Conservation (phyloP, 1,140 invertebrate genomes). For the Euura lappo region DNA sequence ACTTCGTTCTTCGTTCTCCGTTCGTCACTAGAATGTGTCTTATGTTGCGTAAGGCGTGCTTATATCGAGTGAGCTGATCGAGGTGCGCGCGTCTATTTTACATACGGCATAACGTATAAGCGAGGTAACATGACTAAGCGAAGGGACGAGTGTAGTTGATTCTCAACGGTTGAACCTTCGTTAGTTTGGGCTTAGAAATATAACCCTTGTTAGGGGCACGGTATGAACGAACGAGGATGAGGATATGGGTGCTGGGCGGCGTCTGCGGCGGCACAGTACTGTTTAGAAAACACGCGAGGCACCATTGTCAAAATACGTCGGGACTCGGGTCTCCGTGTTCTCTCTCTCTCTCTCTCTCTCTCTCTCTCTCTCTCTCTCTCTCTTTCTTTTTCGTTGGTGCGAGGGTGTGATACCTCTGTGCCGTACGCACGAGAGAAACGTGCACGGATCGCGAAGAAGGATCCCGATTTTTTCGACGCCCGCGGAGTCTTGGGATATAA, state of each 20-base stretch:
- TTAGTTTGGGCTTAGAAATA: conserved; percentile 5
- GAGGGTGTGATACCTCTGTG: too few relatives aligned
- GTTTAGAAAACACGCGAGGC: background rate
- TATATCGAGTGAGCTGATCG: background rate
- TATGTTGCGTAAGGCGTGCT: background rate
- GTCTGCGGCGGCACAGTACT: background rate
- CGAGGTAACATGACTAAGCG: too few relatives aligned
- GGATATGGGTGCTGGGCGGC: too few relatives aligned
- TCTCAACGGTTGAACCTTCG: background rate
- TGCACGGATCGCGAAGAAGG: background rate
- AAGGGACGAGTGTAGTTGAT: background rate
- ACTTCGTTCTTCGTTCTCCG: background rate
- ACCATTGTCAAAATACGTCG: conserved; percentile 1
- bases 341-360: too few relatives aligned
- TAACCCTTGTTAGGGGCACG: background rate
- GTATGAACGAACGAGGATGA: background rate
- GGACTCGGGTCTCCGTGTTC: too few relatives aligned
- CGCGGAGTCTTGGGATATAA: background rate
- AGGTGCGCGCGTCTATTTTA: too few relatives aligned
- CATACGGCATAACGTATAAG: too few relatives aligned
- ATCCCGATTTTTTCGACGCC: background rate
- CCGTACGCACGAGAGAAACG: background rate
- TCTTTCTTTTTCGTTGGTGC: too few relatives aligned
- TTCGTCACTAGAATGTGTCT: background rate
- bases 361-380: too few relatives aligned